Evolutionary conservation across 2,113 vertebrate genomes (phyloP).

Genomic region (Pogonocichla stellata): DNA sequence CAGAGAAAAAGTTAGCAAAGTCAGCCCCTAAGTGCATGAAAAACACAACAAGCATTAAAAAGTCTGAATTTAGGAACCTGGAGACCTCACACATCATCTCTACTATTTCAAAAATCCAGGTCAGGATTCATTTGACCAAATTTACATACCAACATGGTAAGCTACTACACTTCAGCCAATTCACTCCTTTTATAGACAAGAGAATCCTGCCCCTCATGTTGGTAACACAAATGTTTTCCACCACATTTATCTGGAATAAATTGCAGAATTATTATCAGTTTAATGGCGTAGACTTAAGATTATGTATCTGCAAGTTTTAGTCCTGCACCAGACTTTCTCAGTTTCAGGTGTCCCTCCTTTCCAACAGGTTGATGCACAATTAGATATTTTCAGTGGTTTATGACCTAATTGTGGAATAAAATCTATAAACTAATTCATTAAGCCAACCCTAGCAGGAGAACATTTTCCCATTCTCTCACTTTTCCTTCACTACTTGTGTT

Average conservation of each 20-base stretch:
- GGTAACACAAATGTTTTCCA: neutral
- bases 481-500: neutral
- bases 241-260: neutral
- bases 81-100: neutral
- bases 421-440: neutral
- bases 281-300: neutral
- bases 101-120: neutral
- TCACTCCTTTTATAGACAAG: constrained; percentile 8
- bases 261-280: neutral
- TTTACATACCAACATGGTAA: neutral
- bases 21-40: neutral
- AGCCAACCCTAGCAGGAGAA: neutral
- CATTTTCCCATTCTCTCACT: neutral
- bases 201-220: neutral
- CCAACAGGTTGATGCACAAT: neutral
- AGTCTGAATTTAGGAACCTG: neutral
- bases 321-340: neutral
- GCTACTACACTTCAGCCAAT: neutral
- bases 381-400: neutral
- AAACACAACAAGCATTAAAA: neutral
- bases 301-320: neutral
- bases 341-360: neutral
- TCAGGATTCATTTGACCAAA: neutral
- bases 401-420: neutral
- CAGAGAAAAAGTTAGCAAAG: neutral